Evolutionary conservation across 2,888 invertebrate species (phyloP).

Genomic region (Dinocampus coccinellae): DNA sequence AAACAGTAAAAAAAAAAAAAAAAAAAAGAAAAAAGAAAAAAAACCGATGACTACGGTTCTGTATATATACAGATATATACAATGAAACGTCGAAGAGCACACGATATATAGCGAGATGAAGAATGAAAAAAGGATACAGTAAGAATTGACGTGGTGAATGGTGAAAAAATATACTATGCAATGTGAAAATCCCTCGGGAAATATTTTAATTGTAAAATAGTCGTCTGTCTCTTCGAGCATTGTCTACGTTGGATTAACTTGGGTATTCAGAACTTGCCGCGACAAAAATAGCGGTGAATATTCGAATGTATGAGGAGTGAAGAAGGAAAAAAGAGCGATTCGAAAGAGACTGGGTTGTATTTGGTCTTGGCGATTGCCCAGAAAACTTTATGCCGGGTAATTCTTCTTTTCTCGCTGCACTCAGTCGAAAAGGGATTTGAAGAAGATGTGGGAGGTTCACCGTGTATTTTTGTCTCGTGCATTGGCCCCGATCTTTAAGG

Average conservation of each 20-base stretch:
- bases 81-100: not conserved
- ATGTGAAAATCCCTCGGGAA: conserved; percentile 36
- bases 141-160: conserved; percentile 2
- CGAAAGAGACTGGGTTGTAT: conserved; percentile 8
- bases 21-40: not conserved
- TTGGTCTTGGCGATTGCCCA: conserved; percentile 43
- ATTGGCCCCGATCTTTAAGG: conserved; percentile 18
- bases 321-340: not conserved
- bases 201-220: conserved; percentile 54
- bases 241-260: conserved; percentile 45
- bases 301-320: not conserved
- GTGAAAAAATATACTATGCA: conserved; percentile 15
- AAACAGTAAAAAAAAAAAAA: not conserved
- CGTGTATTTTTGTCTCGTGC: conserved; percentile 34
- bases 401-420: conserved; percentile 19
- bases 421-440: conserved; percentile 14
- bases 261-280: conserved; percentile 41
- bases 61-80: no score
- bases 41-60: conserved; percentile 5
- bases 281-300: conserved; percentile 31
- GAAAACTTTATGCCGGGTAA: conserved; percentile 40
- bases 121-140: not conserved
- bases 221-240: conserved; percentile 38
- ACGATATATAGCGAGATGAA: not conserved
- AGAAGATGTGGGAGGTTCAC: conserved; percentile 6